Conservation (phyloP, 2,888 invertebrate species). For the Trissolcus brochymenae region DNA sequence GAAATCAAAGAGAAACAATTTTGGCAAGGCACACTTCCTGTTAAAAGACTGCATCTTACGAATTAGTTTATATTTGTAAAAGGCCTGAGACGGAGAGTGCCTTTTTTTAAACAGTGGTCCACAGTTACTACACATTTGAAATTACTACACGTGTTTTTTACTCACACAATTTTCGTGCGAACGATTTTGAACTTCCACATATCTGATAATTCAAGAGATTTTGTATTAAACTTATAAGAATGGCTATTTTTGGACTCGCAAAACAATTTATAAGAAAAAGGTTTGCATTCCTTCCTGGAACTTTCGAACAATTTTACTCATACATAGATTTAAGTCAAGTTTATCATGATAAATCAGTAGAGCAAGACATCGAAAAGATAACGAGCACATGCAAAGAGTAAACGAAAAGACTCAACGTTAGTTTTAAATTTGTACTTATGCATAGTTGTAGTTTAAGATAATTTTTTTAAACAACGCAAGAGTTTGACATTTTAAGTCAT, state of each 20-base stretch:
- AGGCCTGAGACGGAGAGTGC: background rate
- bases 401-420: background rate
- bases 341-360: background rate
- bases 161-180: too few relatives aligned
- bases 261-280: background rate
- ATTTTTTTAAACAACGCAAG: slow-evolving; percentile 1
- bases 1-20: background rate
- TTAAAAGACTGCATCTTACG: background rate
- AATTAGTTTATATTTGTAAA: background rate
- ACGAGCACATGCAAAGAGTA: background rate
- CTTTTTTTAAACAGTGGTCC: too few relatives aligned
- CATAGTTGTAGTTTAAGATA: slow-evolving; percentile 18
- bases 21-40: background rate
- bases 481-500: slow-evolving; percentile 8
- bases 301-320: background rate
- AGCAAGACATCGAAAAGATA: background rate
- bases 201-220: too few relatives aligned
- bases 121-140: too few relatives aligned
- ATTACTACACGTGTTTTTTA: too few relatives aligned
- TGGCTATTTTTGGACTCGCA: too few relatives aligned
- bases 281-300: background rate
- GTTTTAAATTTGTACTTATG: slow-evolving; percentile 29
- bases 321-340: background rate
- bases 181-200: too few relatives aligned
- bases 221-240: too few relatives aligned